phyloP scores from a whole-genome alignment of 1,140 invertebrate genomes.

The Zaprionus kolodkinae region DNA sequence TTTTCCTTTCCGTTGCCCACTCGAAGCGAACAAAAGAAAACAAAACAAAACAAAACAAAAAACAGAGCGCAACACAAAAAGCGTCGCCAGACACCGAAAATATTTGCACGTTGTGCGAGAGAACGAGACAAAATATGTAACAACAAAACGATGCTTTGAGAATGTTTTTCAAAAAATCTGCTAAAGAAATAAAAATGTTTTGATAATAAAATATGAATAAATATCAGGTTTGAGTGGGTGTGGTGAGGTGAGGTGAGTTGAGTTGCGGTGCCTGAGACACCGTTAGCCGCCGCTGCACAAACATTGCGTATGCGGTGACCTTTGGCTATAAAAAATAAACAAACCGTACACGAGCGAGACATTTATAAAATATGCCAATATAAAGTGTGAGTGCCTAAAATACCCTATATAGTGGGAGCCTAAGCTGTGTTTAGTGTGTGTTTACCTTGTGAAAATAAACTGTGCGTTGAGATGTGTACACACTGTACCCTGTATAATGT shows the following conservation, averaged over 20 bases:
- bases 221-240: slow-evolving; percentile 1
- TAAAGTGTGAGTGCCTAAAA: background rate
- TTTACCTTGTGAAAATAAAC: background rate
- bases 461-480: background rate
- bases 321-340: background rate
- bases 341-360: background rate
- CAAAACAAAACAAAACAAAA: slow-evolving; percentile 10
- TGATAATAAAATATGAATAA: slow-evolving; percentile 27
- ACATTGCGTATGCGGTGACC: background rate
- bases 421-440: background rate
- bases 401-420: background rate
- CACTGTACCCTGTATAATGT: background rate
- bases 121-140: background rate
- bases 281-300: background rate
- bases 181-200: slow-evolving; percentile 14
- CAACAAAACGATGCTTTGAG: background rate
- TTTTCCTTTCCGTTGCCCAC: slow-evolving; percentile 12
- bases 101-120: background rate
- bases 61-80: background rate
- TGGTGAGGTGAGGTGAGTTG: background rate
- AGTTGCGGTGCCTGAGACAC: background rate
- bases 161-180: slow-evolving; percentile 11
- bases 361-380: slow-evolving; percentile 1
- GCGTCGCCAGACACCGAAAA: slow-evolving; percentile 8
- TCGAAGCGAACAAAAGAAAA: background rate